Conservation (phyloP, 2,888 invertebrate species). For the Conus canariensis region DNA sequence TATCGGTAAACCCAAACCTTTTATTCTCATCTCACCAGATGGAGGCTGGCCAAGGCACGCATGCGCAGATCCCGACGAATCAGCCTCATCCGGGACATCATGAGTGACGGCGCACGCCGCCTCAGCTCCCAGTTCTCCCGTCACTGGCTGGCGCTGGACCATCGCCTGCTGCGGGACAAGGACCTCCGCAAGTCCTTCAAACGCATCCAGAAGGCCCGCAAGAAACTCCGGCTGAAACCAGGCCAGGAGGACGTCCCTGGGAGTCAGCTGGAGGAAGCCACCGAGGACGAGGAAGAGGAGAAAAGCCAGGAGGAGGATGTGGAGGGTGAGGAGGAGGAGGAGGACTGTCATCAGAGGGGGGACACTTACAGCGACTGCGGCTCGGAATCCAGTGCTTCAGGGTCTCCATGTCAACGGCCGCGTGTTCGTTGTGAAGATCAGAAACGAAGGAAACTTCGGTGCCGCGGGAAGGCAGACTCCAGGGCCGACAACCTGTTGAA, state of each 20-base stretch:
- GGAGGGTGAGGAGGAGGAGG: background rate
- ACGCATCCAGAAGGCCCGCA: conserved; percentile 35
- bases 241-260: background rate
- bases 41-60: conserved; percentile 41
- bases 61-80: conserved; percentile 45
- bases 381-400: background rate
- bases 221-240: conserved; percentile 26
- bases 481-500: background rate
- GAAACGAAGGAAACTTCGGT: background rate
- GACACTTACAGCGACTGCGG: conserved; percentile 1
- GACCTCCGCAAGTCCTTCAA: conserved; percentile 39
- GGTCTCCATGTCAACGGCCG: background rate
- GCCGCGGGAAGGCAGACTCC: background rate
- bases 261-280: background rate
- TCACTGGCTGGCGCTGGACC: conserved; percentile 38
- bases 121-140: conserved; percentile 43
- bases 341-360: background rate
- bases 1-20: background rate
- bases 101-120: conserved; percentile 44
- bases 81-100: conserved; percentile 40
- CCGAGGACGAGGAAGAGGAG: conserved; percentile 22
- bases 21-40: conserved; percentile 23
- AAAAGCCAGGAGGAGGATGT: background rate
- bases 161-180: conserved; percentile 33
- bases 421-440: conserved; percentile 14